Evolutionary conservation across 2,888 invertebrate species (phyloP).

Genomic region (Apantesis nais): DNA sequence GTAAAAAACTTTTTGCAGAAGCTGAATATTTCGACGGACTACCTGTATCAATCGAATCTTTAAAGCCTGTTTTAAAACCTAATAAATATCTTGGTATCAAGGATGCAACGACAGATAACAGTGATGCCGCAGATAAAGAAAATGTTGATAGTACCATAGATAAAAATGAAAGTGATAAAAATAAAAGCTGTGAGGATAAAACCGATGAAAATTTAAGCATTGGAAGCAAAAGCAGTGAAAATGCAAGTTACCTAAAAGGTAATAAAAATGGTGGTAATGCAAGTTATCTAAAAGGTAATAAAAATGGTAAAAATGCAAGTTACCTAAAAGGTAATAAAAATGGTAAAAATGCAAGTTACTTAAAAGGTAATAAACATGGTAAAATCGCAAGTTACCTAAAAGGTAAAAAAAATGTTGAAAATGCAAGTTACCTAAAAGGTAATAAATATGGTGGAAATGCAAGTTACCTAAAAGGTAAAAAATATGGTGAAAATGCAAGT

Average conservation of each 20-base stretch:
- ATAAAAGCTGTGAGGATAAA: not conserved
- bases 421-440: no score
- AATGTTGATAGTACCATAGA: not conserved
- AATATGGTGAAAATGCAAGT: no score
- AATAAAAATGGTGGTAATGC: no score
- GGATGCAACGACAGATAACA: not conserved
- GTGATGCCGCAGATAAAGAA: not conserved
- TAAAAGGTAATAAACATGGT: no score
- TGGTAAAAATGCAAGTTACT: no score
- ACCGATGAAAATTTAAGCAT: not conserved
- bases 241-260: no score
- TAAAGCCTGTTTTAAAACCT: constrained; percentile 5
- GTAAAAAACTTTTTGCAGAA: constrained; percentile 13
- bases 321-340: no score
- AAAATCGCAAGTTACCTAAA: not conserved
- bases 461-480: no score
- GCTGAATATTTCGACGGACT: not conserved
- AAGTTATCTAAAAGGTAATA: no score
- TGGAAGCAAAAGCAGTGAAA: not conserved
- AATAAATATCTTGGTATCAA: constrained; percentile 8
- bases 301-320: no score
- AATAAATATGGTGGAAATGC: no score
- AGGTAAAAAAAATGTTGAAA: no score
- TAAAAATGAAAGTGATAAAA: not conserved
- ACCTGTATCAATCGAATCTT: not conserved